Evolutionary conservation across 2,888 invertebrate species (phyloP), one percentile per base, ranked within the genome.

Genomic region (Rhorus exstirpatorius): DNA sequence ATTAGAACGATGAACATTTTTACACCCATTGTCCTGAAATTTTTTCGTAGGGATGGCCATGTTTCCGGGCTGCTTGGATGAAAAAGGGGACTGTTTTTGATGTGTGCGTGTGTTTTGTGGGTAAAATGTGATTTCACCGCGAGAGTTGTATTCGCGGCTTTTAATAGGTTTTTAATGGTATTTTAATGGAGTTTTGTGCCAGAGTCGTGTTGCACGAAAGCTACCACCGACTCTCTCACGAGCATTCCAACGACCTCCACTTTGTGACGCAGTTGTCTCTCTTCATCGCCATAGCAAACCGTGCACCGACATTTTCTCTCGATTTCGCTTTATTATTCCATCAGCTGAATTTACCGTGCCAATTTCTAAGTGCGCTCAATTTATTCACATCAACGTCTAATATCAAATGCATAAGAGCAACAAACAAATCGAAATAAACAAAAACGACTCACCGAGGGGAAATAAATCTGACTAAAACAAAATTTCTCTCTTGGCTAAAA

Each of bases 91-190:
- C 14, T 55, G 17, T n/a, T 38, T 17, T 41, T 26, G 60, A 41
- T 38, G 49, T 26, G 44, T 70, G 19, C 63, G 44, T 70, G 19
- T 70, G 49, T 41, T 49, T 75, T 58, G 44, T 21, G n/a, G 58
- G 17, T 35, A 41, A 19, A 82, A 76, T 71, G 79, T 71, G 60
- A 82, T 75, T 82, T 61, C 53, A 41, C 44, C 24, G 14, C 49
- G 35, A 58, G 75, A 76, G 71, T 71, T 58, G 71, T 67, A 60
- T 58, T 71, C 70, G 72, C 38, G 44, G 74, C 76, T 77, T 86
- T 87, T 86, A 87, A 87, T 87, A 84, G 86, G 81, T 84, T 86
- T 86, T 86, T 87, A 86, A 87, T 86, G 83, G 85, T 77, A 76
- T 84, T 86, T 86, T 86, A 86, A 86, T 86, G 84, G 81, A 77